Evolutionary conservation across 2,797 vertebrate species (phyloP).

Genomic region (Chiroxiphia lanceolata): DNA sequence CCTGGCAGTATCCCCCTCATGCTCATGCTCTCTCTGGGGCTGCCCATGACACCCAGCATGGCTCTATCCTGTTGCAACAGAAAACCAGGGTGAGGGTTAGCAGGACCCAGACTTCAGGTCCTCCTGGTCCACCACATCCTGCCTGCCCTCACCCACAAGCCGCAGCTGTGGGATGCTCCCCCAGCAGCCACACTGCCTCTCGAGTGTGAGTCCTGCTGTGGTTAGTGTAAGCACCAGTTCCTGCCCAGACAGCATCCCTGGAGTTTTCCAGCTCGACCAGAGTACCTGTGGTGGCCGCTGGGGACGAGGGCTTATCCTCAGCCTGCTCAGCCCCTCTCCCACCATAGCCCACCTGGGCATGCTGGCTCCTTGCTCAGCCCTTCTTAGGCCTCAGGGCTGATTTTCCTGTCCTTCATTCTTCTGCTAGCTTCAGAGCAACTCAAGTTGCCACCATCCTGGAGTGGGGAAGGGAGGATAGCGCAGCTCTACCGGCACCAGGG

Average conservation of each 20-base stretch:
- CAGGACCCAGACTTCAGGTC: neutral
- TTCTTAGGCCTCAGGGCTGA: neutral
- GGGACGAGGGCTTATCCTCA: fast-evolving
- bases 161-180: neutral
- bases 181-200: neutral
- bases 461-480: neutral
- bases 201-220: neutral
- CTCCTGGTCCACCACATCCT: neutral
- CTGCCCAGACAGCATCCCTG: neutral
- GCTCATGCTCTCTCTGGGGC: neutral
- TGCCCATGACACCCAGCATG: neutral
- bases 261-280: neutral
- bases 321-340: neutral
- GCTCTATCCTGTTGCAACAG: neutral
- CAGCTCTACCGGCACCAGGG: neutral
- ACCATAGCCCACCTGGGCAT: neutral
- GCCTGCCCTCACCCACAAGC: neutral
- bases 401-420: neutral
- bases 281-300: neutral
- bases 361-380: neutral
- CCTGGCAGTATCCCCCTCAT: fast-evolving
- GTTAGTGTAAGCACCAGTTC: neutral
- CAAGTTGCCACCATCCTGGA: neutral
- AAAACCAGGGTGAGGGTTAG: neutral
- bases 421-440: neutral